Conservation (phyloP, 2,888 invertebrate genomes). For the Ophonus ardosiacus region DNA sequence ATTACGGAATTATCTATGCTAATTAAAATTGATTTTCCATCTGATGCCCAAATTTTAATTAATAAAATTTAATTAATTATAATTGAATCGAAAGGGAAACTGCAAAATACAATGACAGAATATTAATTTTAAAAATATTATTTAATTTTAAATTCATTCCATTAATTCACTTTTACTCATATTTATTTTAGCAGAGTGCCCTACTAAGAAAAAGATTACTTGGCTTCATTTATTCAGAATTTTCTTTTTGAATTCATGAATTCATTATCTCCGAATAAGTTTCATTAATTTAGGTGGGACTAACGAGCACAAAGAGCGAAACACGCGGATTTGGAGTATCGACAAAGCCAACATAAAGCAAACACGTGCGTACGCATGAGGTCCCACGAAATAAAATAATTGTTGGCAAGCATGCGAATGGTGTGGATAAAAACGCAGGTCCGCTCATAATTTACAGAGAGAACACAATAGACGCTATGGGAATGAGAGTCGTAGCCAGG, state of each 20-base stretch:
- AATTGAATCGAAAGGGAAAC: slow-evolving; percentile 23
- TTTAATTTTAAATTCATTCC: slow-evolving; percentile 37
- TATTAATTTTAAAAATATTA: slow-evolving; percentile 35
- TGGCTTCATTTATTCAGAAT: slow-evolving; percentile 40
- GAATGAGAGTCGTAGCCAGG: not conserved
- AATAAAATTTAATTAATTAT: slow-evolving; percentile 40
- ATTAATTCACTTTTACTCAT: not conserved
- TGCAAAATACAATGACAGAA: slow-evolving; percentile 16
- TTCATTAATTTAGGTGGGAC: slow-evolving; percentile 48
- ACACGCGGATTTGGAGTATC: slow-evolving; percentile 21
- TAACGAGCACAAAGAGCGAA: slow-evolving; percentile 15
- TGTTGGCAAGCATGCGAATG: slow-evolving; percentile 16
- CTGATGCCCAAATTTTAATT: slow-evolving; percentile 22
- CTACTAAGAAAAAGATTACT: slow-evolving; percentile 5
- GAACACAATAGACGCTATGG: slow-evolving; percentile 4
- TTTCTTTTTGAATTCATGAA: slow-evolving; percentile 48
- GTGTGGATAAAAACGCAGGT: slow-evolving; percentile 8
- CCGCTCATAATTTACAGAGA: slow-evolving; percentile 15
- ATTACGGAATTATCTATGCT: slow-evolving; percentile 10
- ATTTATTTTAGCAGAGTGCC: slow-evolving; percentile 22
- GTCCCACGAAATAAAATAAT: slow-evolving; percentile 19
- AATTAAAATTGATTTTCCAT: slow-evolving; percentile 36
- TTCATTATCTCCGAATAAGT: slow-evolving; percentile 48
- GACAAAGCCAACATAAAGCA: slow-evolving; percentile 21
- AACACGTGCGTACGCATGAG: slow-evolving; percentile 12